Evolutionary conservation across 1,140 invertebrate species (phyloP), one percentile per base, ranked within the genome.

Genomic region (Drosophila setifemur): DNA sequence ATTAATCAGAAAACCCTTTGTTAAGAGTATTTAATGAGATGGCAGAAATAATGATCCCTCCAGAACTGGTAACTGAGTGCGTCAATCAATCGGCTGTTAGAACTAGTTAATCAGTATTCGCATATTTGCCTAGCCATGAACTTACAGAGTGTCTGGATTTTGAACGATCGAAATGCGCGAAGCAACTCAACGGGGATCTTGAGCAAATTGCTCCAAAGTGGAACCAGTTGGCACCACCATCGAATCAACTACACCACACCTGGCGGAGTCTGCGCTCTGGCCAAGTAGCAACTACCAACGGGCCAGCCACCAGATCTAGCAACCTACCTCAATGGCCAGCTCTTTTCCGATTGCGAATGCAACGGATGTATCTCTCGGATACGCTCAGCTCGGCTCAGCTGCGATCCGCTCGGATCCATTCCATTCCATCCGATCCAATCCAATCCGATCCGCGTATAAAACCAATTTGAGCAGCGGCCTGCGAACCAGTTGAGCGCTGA

Each of bases 401-500:
- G 14, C 12, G 12, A 37, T 37, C 16, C 33, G 33, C 11, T 31
- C 12, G 31, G 31, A 37, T 37, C 7, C 33, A 14, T 18, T 37
- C 8, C 33, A n/a, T n/a, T n/a, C n/a, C 39, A 55, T 29, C 26
- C 39, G 19, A 52, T 28, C 8, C 16, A 8, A 40, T 37, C 4
- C 33, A 12, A 28, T 14, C 21, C 37, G 45, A 58, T 48, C 55
- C 44, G 74, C 70, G 76, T 86, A 86, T 86, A 86, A 86, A 86
- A 86, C 67, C 81, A 81, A 86, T 73, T 81, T 81, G 82, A 81
- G 68, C 68, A 48, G 18, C 81, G 49, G 45, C 29, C 58, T 26
- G 67, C 75, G 81, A 86, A 86, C 82, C 81, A 86, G 81, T 86
- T 86, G 81, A 86, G 82, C 81, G 82, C 50, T 57, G 75, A 73